Evolutionary conservation across 2,888 invertebrate genomes (phyloP).

Genomic region (Drosophila niveifrons): DNA sequence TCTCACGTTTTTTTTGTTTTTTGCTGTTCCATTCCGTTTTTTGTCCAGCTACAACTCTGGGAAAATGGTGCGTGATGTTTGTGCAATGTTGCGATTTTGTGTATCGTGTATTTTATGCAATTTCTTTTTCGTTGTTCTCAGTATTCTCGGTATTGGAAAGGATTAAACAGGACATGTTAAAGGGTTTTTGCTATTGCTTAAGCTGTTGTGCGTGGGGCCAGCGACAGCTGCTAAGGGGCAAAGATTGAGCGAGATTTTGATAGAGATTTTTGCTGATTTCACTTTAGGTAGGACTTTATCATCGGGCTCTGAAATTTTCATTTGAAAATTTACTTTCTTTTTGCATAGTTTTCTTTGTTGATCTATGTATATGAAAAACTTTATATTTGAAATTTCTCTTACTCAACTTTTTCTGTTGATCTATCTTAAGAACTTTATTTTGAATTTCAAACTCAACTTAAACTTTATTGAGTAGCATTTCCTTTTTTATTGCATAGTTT

Average conservation of each 20-base stretch:
- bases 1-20: conserved; percentile 60
- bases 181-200: conserved; percentile 32
- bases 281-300: too few species aligned
- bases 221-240: conserved; percentile 34
- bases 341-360: too few species aligned
- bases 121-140: conserved; percentile 8
- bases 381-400: too few species aligned
- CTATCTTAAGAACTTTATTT: too few species aligned
- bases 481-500: too few species aligned
- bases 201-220: conserved; percentile 30
- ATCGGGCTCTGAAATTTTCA: too few species aligned
- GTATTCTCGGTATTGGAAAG: conserved; percentile 60
- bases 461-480: too few species aligned
- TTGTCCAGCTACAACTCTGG: conserved; percentile 33
- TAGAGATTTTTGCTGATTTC: background rate
- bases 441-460: too few species aligned
- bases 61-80: conserved; percentile 70
- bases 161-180: conserved; percentile 58
- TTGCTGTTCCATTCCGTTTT: background rate
- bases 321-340: too few species aligned
- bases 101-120: conserved; percentile 51
- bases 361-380: too few species aligned
- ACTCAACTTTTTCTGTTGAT: too few species aligned
- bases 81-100: conserved; percentile 75
- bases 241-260: too few species aligned